A percentile compares a stretch with the other conserved stretches of the same genome.
Evolutionary conservation across 2,797 vertebrate species (phyloP).

Genomic region (Acomys russatus): DNA sequence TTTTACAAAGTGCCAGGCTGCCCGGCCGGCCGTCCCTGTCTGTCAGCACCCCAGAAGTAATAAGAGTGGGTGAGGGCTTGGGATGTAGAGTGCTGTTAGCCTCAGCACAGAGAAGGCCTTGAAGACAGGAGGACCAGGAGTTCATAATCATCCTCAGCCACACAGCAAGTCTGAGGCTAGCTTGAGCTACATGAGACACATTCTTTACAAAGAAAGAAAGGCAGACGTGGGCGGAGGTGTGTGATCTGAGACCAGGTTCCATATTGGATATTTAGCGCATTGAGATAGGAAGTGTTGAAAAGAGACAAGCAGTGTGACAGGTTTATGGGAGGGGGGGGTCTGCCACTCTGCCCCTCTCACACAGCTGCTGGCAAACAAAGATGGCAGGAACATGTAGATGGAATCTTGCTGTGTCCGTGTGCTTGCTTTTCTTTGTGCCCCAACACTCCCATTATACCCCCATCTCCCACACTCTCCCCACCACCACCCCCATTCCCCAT

Average conservation of each 20-base stretch:
- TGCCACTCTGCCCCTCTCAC: neutral
- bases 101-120: neutral
- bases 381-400: neutral
- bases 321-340: neutral
- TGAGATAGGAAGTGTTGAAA: neutral
- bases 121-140: neutral
- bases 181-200: neutral
- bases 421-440: neutral
- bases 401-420: neutral
- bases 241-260: neutral
- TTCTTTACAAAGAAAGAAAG: neutral
- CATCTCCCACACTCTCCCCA: neutral
- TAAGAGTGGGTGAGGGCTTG: neutral
- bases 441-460: too few relatives aligned
- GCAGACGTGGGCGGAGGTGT: too few relatives aligned
- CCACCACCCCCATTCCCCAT: too few relatives aligned
- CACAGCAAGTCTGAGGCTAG: neutral
- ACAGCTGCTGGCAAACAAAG: neutral
- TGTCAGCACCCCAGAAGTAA: too few relatives aligned
- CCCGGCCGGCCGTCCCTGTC: neutral
- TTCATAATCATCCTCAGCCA: neutral
- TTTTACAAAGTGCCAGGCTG: neutral
- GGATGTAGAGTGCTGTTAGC: too few relatives aligned
- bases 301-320: neutral
- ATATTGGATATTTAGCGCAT: neutral